A percentile compares a stretch with the other conserved stretches of the same genome.
Conservation (phyloP, 2,797 vertebrate genomes). For the Mycteria americana region DNA sequence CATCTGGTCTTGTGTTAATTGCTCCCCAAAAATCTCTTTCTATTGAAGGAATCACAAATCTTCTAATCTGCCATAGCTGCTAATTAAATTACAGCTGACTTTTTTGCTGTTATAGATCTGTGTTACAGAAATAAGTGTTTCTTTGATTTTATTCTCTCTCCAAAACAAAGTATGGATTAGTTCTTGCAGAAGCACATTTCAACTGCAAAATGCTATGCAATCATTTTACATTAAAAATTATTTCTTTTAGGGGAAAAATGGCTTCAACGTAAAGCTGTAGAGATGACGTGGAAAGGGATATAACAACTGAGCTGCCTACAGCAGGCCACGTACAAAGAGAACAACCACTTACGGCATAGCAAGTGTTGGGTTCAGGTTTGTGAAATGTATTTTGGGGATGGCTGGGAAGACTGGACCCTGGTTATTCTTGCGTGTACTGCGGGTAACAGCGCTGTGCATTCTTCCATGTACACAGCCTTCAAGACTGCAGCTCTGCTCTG, state of each 20-base stretch:
- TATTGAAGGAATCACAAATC: conserved; percentile 17
- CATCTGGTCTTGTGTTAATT: conserved; percentile 47
- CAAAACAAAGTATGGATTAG: neutral
- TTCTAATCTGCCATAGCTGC: conserved; percentile 31
- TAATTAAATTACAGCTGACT: conserved; percentile 61
- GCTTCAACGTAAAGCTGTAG: neutral
- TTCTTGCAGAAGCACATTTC: neutral
- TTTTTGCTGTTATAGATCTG: neutral
- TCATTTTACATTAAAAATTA: neutral
- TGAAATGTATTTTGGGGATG: neutral
- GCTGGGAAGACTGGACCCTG: neutral
- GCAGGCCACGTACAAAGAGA: neutral
- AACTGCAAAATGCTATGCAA: neutral
- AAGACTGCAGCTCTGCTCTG: neutral
- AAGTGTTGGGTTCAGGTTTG: neutral
- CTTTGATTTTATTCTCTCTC: neutral
- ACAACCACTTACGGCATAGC: neutral
- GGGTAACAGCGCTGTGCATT: neutral
- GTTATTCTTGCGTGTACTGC: neutral
- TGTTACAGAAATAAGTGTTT: conserved; percentile 28
- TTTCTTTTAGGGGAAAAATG: neutral
- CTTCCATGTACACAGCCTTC: neutral
- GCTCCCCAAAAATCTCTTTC: neutral
- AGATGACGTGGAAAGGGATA: neutral
- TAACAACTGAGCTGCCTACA: neutral